Conservation (phyloP, 2,113 vertebrate species). For the Tylochromis polylepis region DNA sequence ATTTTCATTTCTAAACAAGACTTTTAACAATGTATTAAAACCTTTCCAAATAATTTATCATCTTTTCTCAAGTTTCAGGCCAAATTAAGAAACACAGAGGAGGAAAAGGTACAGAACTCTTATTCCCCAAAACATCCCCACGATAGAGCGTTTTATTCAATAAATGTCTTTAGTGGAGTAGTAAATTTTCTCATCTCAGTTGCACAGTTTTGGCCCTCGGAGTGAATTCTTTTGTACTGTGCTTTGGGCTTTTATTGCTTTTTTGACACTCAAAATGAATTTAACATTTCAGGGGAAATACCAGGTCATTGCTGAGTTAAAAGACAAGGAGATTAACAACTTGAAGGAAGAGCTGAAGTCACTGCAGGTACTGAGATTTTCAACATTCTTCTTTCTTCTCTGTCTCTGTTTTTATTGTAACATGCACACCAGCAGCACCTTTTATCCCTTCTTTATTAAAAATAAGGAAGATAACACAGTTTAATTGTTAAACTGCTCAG, state of each 20-base stretch:
- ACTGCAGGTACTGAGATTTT: slow-evolving; percentile 80
- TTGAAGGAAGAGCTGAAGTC: slow-evolving; percentile 88
- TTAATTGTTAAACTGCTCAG: neutral
- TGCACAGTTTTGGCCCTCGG: neutral
- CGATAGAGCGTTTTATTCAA: slow-evolving; percentile 5
- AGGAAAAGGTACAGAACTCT: slow-evolving; percentile 83
- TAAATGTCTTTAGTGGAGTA: neutral
- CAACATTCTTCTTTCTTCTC: neutral
- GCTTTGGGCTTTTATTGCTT: slow-evolving; percentile 22
- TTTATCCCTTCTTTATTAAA: neutral
- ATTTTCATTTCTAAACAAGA: neutral
- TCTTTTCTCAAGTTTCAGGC: slow-evolving; percentile 77
- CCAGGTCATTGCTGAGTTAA: slow-evolving; percentile 82
- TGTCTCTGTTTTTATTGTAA: neutral
- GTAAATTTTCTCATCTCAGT: slow-evolving; percentile 19
- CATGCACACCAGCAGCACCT: neutral
- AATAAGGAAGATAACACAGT: neutral
- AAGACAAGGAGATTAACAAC: slow-evolving; percentile 88
- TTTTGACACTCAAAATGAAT: slow-evolving; percentile 29
- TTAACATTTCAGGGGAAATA: slow-evolving; percentile 81
- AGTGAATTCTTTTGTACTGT: slow-evolving; percentile 11
- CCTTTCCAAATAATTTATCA: neutral
- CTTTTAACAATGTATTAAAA: neutral
- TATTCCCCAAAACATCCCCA: neutral
- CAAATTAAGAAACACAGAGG: slow-evolving; percentile 80